phyloP scores from a whole-genome alignment of 2,888 invertebrate genomes.

The Thymelicus acteon region DNA sequence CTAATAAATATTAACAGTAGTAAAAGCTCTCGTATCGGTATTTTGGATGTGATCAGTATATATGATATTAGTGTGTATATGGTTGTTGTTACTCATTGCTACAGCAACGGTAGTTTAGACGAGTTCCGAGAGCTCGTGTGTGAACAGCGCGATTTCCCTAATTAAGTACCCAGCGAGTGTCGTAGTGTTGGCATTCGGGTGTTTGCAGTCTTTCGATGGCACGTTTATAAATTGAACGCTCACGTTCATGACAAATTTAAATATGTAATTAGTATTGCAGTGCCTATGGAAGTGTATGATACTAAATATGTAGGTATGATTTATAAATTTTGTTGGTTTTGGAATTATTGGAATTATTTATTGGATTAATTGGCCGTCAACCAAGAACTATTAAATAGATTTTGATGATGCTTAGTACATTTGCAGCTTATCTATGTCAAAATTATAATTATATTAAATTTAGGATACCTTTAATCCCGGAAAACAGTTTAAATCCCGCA shows the following conservation, averaged over 20 bases:
- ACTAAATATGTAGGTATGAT: no score
- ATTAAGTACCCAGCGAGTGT: constrained; percentile 69
- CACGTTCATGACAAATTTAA: neutral
- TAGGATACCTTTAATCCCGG: no score
- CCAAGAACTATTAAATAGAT: no score
- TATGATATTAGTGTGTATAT: constrained; percentile 22
- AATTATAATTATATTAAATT: no score
- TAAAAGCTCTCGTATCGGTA: neutral
- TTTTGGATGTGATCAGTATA: neutral
- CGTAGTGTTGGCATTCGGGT: constrained; percentile 51
- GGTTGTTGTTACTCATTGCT: constrained; percentile 41
- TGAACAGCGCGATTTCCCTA: constrained; percentile 75
- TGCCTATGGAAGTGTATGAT: neutral
- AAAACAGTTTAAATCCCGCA: no score
- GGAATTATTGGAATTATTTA: no score
- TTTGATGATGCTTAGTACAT: no score
- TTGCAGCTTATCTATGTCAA: no score
- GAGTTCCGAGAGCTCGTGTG: constrained; percentile 63
- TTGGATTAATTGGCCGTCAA: no score
- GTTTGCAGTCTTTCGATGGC: constrained; percentile 56
- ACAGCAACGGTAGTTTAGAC: constrained; percentile 56
- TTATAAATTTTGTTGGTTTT: no score
- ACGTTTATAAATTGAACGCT: constrained; percentile 12
- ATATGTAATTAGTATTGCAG: neutral
- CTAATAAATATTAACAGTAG: no score